Conservation (phyloP, 2,797 vertebrate genomes). For the Coracias cyanogaster region DNA sequence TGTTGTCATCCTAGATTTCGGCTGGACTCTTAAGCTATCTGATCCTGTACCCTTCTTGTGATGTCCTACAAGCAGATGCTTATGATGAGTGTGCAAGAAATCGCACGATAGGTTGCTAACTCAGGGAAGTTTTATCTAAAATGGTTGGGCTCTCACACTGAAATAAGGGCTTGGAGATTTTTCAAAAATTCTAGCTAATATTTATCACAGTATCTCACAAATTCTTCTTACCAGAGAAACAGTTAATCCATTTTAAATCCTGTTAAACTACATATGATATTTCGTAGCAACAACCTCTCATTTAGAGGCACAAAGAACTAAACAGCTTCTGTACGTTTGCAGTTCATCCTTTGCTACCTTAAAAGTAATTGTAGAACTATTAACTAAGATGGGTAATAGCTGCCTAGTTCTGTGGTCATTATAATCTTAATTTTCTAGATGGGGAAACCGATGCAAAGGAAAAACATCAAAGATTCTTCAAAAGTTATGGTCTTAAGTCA, state of each 20-base stretch:
- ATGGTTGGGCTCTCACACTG: neutral
- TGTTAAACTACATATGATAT: neutral
- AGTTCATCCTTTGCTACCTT: neutral
- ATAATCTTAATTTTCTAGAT: neutral
- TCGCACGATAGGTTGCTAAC: rapidly evolving
- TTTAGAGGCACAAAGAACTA: neutral
- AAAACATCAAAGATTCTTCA: neutral
- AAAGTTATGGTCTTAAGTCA: neutral
- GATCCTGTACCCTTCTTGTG: neutral
- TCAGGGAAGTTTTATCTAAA: neutral
- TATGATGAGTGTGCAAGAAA: neutral
- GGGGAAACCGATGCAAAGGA: neutral
- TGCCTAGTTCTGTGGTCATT: neutral
- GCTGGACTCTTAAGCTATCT: neutral
- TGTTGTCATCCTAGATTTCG: neutral
- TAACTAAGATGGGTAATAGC: neutral
- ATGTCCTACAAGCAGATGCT: neutral
- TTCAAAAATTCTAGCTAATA: neutral
- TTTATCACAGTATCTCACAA: neutral
- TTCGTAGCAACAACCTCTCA: neutral
- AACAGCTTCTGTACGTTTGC: neutral
- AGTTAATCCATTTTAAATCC: neutral
- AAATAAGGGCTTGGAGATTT: neutral
- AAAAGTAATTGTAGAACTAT: neutral
- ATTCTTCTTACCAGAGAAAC: neutral